A percentile compares a stretch with the other conserved stretches of the same genome.
These are phyloP conservation scores for Drosophila lacteicornis DNA, from an alignment of 1,140 invertebrate genomes.

Conservation along the genomic window DNA sequence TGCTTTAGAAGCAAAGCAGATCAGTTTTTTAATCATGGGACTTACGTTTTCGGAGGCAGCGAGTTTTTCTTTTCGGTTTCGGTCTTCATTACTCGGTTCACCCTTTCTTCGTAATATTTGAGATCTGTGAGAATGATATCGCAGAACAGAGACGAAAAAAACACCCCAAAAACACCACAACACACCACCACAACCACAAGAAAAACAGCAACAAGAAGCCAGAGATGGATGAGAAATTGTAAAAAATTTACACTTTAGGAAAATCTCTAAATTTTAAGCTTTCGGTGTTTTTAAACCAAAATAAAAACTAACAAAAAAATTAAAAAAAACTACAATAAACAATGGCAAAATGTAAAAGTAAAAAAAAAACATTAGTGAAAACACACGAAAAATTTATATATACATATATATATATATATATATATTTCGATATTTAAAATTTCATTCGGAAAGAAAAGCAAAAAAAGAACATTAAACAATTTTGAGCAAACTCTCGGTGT, in stretches of 20 bases:
- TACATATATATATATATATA: constrained; percentile 66
- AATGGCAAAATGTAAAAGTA: constrained; percentile 41
- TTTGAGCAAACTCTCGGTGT: constrained; percentile 81
- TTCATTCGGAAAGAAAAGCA: constrained; percentile 67
- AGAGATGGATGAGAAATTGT: constrained; percentile 61
- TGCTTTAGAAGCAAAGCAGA: constrained; percentile 44
- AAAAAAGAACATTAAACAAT: constrained; percentile 52
- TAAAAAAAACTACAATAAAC: constrained; percentile 32
- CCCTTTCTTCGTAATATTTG: constrained; percentile 38
- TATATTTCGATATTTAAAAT: constrained; percentile 82
- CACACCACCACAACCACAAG: constrained; percentile 34
- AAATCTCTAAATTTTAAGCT: constrained; percentile 85
- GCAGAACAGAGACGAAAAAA: constrained; percentile 26
- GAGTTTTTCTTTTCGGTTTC: constrained; percentile 19
- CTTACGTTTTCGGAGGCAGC: constrained; percentile 7
- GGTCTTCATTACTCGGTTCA: constrained; percentile 21
- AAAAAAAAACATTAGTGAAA: constrained; percentile 59
- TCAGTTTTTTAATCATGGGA: constrained; percentile 20
- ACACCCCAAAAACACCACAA: constrained; percentile 25
- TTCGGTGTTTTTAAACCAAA: constrained; percentile 84
- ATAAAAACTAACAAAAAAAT: constrained; percentile 50
- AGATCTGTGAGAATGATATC: constrained; percentile 17
- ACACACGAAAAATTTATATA: constrained; percentile 55
- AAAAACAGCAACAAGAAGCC: constrained; percentile 17
- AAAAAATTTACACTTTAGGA: constrained; percentile 83